Conservation (phyloP, 2,888 invertebrate genomes). For the Hirtodrosophila alboralis region DNA sequence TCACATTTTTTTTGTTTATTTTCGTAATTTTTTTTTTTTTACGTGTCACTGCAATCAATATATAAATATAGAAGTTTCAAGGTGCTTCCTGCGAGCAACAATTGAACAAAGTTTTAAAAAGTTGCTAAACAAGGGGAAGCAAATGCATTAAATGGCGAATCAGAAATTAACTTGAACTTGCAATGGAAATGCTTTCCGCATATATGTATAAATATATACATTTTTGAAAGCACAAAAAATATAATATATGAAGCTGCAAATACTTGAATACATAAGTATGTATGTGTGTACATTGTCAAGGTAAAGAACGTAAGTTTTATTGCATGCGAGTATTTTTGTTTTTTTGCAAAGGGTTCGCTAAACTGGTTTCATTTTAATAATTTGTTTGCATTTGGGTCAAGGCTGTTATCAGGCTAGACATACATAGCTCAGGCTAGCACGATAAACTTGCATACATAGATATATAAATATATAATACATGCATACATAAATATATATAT, state of each 20-base stretch:
- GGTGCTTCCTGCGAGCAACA: conserved; percentile 77
- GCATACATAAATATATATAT: not conserved
- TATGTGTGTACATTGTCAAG: conserved; percentile 48
- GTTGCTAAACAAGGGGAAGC: conserved; percentile 61
- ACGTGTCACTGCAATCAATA: conserved; percentile 35
- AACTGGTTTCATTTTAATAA: conserved; percentile 70
- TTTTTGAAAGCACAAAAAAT: conserved; percentile 51
- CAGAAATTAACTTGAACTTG: conserved; percentile 74
- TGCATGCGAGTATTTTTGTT: conserved; percentile 42
- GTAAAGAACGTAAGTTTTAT: conserved; percentile 68
- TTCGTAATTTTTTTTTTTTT: conserved; percentile 16
- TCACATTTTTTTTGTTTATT: conserved; percentile 33
- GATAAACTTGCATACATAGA: conserved; percentile 7
- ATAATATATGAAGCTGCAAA: conserved; percentile 11
- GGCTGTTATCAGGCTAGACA: conserved; percentile 67
- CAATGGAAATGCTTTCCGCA: conserved; percentile 72
- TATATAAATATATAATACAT: conserved; percentile 12
- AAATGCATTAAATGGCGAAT: conserved; percentile 67
- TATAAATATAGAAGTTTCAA: conserved; percentile 80
- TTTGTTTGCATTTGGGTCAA: conserved; percentile 72
- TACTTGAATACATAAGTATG: conserved; percentile 7
- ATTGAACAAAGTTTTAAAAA: conserved; percentile 54
- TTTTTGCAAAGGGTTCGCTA: conserved; percentile 67
- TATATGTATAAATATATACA: conserved; percentile 34
- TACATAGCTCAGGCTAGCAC: conserved; percentile 49